Evolutionary conservation across 2,113 vertebrate genomes (phyloP), one percentile per base, ranked within the genome.

Genomic region (Ptychochromis oligacanthus): DNA sequence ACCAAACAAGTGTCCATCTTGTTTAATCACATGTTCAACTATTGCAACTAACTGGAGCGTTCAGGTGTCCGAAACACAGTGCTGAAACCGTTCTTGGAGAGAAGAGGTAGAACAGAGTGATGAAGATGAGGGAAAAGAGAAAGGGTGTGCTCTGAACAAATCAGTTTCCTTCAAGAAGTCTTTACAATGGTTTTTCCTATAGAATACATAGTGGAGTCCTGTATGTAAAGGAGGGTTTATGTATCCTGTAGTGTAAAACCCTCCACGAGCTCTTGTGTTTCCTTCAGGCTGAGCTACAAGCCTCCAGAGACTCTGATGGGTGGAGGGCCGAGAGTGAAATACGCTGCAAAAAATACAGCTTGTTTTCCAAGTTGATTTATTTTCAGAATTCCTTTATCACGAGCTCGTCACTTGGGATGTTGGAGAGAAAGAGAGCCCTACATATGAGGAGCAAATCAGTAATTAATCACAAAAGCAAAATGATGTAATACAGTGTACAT

Each of bases 261-360:
- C 75, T 15, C 59, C 40, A 13, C 59, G 31, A 54, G 40, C 80
- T 26, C n/a, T 7, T 24, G 72, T 15, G 20, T 36, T 46, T 79
- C 40, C 57, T 58, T 10, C 78, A 55, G 55, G 72, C 78, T 74
- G 12, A 18, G 4, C 26, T 57, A 20, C 7, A 36, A 78, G 40
- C 67, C 67, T 65, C 81, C 49, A 10, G 79, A 67, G 83, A 79
- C 38, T 13, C 36, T 6, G 59, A 22, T 20, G 77, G 72, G 83
- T 74, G 87, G 83, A 86, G 83, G 61, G 6, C 75, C 54, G 70
- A 2, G 24, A 46, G 58, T 13, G 65, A 43, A 78, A 67, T n/a
- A 4, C 82, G 55, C 67, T 80, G 75, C 83, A 80, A 31, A 20
- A 49, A 6, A 2, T 15, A 6, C 5, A 49, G 38, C 9, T 40